These are phyloP conservation scores for Lasioglossum albipes DNA, from an alignment of 1,140 invertebrate genomes.

Conservation along the genomic window DNA sequence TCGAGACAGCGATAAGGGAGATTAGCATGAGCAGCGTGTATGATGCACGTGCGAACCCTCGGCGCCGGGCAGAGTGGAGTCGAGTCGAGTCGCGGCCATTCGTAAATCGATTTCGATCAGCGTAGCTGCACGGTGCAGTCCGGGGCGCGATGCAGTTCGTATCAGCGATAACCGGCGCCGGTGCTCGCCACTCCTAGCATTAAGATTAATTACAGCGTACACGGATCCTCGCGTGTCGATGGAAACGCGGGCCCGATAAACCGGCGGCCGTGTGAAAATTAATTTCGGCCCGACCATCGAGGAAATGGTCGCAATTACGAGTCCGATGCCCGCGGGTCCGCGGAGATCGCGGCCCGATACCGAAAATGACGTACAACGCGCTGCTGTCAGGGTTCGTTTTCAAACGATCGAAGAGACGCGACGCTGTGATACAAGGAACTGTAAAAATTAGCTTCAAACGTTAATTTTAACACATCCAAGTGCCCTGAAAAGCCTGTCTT, in stretches of 20 bases:
- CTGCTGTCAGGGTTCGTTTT: no score
- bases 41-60: slow-evolving; percentile 35
- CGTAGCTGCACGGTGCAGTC: neutral
- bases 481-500: no score
- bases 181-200: slow-evolving; percentile 45
- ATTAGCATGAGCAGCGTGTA: slow-evolving; percentile 31
- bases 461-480: no score
- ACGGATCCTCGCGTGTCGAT: slow-evolving; percentile 59
- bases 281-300: slow-evolving; percentile 40
- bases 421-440: no score
- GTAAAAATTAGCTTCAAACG: no score
- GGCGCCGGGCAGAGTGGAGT: neutral
- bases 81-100: neutral
- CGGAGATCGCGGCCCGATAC: slow-evolving; percentile 3
- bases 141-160: slow-evolving; percentile 12
- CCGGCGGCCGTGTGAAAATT: slow-evolving; percentile 46
- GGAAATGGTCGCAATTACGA: slow-evolving; percentile 50
- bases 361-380: neutral
- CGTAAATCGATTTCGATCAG: slow-evolving; percentile 54
- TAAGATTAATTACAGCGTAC: slow-evolving; percentile 70
- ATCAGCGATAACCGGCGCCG: slow-evolving; percentile 39
- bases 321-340: neutral
- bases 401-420: no score
- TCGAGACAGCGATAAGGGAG: slow-evolving; percentile 21
- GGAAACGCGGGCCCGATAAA: slow-evolving; percentile 66